These are phyloP conservation scores for Mastomys coucha DNA, from an alignment of 2,113 vertebrate species.

Conservation along the genomic window DNA sequence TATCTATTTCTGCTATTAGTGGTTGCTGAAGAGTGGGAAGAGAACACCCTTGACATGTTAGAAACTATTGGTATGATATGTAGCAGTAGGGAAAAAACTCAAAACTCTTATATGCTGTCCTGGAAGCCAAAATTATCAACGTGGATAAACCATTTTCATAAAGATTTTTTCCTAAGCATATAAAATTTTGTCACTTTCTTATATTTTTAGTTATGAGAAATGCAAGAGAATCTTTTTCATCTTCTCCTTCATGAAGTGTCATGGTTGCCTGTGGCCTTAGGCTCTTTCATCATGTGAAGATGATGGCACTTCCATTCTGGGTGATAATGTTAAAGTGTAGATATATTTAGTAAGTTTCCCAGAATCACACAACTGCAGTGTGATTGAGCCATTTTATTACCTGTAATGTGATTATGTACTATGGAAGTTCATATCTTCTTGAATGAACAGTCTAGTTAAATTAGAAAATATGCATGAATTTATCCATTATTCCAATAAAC, in stretches of 20 bases:
- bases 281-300: not conserved
- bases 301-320: not conserved
- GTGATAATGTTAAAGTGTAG: not conserved
- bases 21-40: not conserved
- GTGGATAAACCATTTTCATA: not conserved
- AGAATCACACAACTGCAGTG: not conserved
- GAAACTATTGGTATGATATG: not conserved
- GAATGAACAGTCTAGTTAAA: not conserved
- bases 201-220: not conserved
- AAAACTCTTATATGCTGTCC: not conserved
- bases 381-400: not conserved
- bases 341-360: not conserved
- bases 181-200: not conserved
- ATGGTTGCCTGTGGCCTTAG: not conserved
- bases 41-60: not conserved
- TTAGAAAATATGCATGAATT: not conserved
- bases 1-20: not conserved
- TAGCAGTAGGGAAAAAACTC: not conserved
- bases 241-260: not conserved
- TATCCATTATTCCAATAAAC: not conserved
- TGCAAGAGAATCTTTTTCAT: not conserved
- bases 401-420: not conserved
- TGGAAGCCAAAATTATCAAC: not conserved
- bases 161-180: not conserved
- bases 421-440: not conserved